These are phyloP conservation scores for Pimpla rufipes DNA, from an alignment of 2,888 invertebrate genomes.

Conservation along the genomic window DNA sequence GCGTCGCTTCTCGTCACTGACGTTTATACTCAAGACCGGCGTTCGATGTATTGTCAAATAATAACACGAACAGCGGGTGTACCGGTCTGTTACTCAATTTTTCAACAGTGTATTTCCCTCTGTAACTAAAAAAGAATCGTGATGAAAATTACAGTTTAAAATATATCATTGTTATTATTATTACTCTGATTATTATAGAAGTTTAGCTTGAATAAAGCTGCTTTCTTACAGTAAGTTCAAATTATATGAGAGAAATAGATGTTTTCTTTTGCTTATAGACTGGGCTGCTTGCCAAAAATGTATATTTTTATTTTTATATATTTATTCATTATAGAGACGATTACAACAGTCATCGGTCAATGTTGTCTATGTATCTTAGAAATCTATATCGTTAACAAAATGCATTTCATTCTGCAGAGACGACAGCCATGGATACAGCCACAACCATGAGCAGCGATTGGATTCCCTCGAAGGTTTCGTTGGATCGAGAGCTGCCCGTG, in stretches of 20 bases:
- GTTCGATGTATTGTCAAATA: conserved; percentile 7
- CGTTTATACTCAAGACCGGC: conserved; percentile 3
- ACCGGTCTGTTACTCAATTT: too few species aligned
- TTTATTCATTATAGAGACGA: too few species aligned
- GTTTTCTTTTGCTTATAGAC: too few species aligned
- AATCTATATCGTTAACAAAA: background rate
- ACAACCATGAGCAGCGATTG: conserved; percentile 25
- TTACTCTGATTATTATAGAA: background rate
- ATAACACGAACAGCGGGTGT: background rate
- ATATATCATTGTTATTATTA: background rate
- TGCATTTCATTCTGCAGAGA: conserved; percentile 3
- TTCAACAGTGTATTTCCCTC: too few species aligned
- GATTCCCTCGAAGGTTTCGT: conserved; percentile 43
- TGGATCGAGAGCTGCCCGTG: conserved; percentile 6
- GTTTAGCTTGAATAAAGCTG: background rate
- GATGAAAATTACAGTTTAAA: background rate
- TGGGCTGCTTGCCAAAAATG: too few species aligned
- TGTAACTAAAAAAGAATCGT: background rate
- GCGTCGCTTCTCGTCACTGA: conserved; percentile 3
- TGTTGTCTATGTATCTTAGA: too few species aligned
- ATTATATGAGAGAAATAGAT: background rate
- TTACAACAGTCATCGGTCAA: too few species aligned
- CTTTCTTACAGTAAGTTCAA: background rate
- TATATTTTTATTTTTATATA: too few species aligned
- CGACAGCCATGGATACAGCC: conserved; percentile 29